Evolutionary conservation across 2,797 vertebrate genomes (phyloP).

Genomic region (Sciurus carolinensis): DNA sequence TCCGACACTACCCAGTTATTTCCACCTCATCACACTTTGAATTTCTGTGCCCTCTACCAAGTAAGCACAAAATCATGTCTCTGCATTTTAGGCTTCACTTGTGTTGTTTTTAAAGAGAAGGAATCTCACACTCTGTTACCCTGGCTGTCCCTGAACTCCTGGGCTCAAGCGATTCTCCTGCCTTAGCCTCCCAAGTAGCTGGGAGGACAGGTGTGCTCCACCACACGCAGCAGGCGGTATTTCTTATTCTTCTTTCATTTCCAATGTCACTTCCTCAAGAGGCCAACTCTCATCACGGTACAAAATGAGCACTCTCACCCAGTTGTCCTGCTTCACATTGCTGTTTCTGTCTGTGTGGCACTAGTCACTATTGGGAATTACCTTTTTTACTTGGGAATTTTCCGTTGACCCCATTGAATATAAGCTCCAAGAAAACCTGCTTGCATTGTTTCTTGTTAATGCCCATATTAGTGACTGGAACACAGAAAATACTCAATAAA

Average conservation of each 20-base stretch:
- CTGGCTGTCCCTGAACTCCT: not conserved
- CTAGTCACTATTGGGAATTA: not conserved
- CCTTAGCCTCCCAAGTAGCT: too few species aligned
- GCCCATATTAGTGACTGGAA: not conserved
- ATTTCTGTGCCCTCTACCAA: not conserved
- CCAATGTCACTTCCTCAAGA: not conserved
- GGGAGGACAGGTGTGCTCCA: fast-evolving
- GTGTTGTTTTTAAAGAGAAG: not conserved
- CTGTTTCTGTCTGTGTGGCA: not conserved
- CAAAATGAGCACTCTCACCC: not conserved
- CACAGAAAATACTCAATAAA: not conserved
- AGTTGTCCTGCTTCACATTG: not conserved
- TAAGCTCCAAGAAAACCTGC: not conserved
- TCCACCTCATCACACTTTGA: not conserved
- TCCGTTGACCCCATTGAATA: not conserved
- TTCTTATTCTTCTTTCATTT: not conserved
- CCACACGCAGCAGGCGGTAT: not conserved
- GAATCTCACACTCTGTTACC: not conserved
- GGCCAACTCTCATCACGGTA: not conserved
- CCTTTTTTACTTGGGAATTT: not conserved
- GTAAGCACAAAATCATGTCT: not conserved
- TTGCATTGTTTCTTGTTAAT: not conserved
- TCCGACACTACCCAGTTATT: not conserved
- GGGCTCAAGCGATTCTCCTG: not conserved
- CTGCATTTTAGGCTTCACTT: not conserved